These are phyloP conservation scores for Clarias macrocephalus DNA, from an alignment of 2,113 vertebrate species.

Conservation along the genomic window DNA sequence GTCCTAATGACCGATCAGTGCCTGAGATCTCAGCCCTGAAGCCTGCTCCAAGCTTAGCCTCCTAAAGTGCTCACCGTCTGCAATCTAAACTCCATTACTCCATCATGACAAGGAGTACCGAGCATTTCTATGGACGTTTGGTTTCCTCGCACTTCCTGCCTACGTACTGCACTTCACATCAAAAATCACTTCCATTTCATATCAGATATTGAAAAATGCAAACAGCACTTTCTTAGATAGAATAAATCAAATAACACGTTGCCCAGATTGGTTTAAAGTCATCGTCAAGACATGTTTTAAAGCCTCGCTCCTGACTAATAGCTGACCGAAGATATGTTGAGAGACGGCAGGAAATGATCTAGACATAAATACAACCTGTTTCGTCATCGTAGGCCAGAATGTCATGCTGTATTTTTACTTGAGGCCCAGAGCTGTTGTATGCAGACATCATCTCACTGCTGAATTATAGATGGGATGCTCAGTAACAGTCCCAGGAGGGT, in stretches of 20 bases:
- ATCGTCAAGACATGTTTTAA: neutral
- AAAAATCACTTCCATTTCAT: neutral
- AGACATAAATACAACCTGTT: neutral
- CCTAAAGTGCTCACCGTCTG: constrained; percentile 36
- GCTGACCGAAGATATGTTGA: neutral
- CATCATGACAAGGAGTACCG: neutral
- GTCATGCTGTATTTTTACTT: constrained; percentile 28
- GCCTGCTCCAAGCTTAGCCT: constrained; percentile 26
- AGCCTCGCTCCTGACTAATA: neutral
- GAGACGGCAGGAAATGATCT: neutral
- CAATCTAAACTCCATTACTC: constrained; percentile 17
- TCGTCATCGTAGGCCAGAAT: constrained; percentile 24
- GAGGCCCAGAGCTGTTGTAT: constrained; percentile 20
- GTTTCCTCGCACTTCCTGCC: neutral
- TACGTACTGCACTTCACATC: neutral
- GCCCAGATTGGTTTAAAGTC: neutral
- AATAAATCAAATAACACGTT: neutral
- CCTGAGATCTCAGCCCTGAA: constrained; percentile 29
- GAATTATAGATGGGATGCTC: constrained; percentile 56
- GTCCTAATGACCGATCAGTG: constrained; percentile 44
- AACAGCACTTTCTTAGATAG: neutral
- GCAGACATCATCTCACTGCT: constrained; percentile 41
- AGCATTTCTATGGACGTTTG: neutral
- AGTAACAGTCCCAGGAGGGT: constrained; percentile 44
- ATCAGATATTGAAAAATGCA: neutral